A percentile compares a stretch with the other conserved stretches of the same genome.
Evolutionary conservation across 2,797 vertebrate species (phyloP).

Genomic region (Hydrocynus forskahlii): DNA sequence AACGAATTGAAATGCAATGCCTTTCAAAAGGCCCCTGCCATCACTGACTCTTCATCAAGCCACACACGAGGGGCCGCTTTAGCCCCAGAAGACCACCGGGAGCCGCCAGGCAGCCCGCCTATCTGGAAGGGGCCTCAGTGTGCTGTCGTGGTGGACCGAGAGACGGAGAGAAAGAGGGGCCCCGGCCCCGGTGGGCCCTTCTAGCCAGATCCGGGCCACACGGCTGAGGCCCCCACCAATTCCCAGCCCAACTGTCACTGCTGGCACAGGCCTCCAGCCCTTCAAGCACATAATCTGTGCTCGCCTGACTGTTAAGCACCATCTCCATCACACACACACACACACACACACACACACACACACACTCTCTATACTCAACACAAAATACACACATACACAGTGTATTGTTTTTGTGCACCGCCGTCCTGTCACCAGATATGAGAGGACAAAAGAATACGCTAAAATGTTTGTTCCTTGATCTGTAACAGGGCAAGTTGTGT

Average conservation of each 20-base stretch:
- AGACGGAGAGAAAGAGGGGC: constrained; percentile 57
- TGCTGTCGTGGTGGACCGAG: constrained; percentile 2
- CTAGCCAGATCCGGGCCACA: constrained; percentile 60
- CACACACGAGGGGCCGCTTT: constrained; percentile 64
- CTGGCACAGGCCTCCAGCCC: constrained; percentile 78
- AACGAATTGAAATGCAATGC: constrained; percentile 65
- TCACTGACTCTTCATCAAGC: constrained; percentile 77
- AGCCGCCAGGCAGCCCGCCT: constrained; percentile 71
- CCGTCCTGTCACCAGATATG: constrained; percentile 68
- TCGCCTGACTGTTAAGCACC: constrained; percentile 81
- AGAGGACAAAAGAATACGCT: constrained; percentile 56
- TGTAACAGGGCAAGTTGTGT: constrained; percentile 39
- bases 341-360: constrained; percentile 29
- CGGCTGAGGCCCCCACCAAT: constrained; percentile 75
- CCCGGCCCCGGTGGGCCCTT: constrained; percentile 58
- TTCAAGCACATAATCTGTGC: constrained; percentile 84
- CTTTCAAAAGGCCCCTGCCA: constrained; percentile 76
- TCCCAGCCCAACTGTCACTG: constrained; percentile 86
- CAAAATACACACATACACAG: neutral
- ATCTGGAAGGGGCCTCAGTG: constrained; percentile 52
- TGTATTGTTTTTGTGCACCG: constrained; percentile 66
- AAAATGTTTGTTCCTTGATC: constrained; percentile 44
- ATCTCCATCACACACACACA: constrained; percentile 58
- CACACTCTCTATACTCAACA: neutral
- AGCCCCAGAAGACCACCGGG: constrained; percentile 69